A percentile compares a stretch with the other conserved stretches of the same genome.
These are phyloP conservation scores for Tarsius wallacei DNA, from an alignment of 2,797 vertebrate genomes.

Conservation along the genomic window DNA sequence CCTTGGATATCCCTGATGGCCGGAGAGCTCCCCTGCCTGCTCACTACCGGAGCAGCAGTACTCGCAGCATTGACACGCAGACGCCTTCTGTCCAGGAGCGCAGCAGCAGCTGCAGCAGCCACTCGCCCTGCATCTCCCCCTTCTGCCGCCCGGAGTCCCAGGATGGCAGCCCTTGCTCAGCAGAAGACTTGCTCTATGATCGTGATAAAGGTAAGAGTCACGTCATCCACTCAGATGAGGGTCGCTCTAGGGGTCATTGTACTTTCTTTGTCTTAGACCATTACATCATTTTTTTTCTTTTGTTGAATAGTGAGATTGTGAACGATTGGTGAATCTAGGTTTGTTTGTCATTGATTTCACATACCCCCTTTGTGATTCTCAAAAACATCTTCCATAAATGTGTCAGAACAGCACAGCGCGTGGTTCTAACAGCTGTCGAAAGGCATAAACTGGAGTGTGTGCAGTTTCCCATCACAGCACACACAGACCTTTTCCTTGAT, in stretches of 20 bases:
- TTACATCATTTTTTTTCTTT: constrained; percentile 86
- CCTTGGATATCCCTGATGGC: constrained; percentile 95
- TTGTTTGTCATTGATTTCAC: constrained; percentile 89
- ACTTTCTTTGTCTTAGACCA: constrained; percentile 88
- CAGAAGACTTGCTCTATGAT: constrained; percentile 96
- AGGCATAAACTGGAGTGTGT: constrained; percentile 77
- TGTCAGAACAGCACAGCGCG: constrained; percentile 92
- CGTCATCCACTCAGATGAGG: constrained; percentile 55
- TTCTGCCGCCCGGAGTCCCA: constrained; percentile 95
- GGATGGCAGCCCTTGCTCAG: constrained; percentile 95
- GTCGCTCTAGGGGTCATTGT: constrained; percentile 82
- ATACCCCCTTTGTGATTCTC: constrained; percentile 90
- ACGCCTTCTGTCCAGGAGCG: constrained; percentile 96
- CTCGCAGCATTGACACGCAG: constrained; percentile 96
- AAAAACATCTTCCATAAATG: constrained; percentile 94
- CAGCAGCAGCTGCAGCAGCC: constrained; percentile 96
- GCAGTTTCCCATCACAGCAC: constrained; percentile 40
- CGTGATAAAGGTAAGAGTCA: constrained; percentile 95
- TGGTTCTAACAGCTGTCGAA: constrained; percentile 84
- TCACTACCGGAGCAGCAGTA: constrained; percentile 94
- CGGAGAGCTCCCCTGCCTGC: constrained; percentile 96
- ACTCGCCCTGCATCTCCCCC: constrained; percentile 93
- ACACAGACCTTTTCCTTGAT: neutral
- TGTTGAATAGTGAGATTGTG: constrained; percentile 80
- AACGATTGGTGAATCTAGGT: constrained; percentile 82